These are phyloP conservation scores for Barnardius zonarius DNA, from an alignment of 2,113 vertebrate species.

Conservation along the genomic window DNA sequence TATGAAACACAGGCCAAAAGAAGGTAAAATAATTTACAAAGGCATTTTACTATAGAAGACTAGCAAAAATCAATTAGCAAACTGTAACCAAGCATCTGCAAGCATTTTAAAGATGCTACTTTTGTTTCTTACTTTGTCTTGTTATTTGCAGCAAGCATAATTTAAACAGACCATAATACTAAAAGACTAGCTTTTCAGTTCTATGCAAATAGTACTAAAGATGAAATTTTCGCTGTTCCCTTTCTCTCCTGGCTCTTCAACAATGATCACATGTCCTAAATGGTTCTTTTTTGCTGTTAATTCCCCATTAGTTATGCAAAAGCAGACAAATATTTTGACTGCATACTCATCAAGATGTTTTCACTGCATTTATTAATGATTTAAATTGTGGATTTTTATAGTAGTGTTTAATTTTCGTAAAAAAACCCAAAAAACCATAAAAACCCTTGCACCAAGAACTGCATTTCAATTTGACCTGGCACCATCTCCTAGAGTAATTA, in stretches of 20 bases:
- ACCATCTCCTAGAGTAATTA: not conserved
- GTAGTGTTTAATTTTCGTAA: not conserved
- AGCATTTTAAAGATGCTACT: not conserved
- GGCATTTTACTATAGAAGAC: not conserved
- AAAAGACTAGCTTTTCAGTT: not conserved
- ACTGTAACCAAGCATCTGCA: not conserved
- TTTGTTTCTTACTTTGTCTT: not conserved
- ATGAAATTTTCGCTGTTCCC: not conserved
- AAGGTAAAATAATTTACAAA: not conserved
- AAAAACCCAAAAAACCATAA: not conserved
- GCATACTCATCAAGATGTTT: not conserved
- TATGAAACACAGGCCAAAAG: not conserved
- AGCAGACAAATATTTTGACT: not conserved
- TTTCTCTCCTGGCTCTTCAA: not conserved
- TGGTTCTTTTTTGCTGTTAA: not conserved
- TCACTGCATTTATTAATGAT: not conserved
- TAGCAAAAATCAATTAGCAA: not conserved
- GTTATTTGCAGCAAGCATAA: not conserved
- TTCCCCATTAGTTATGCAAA: not conserved
- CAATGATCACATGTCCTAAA: not conserved
- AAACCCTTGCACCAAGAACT: not conserved
- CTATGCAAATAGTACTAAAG: not conserved
- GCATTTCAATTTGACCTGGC: not conserved
- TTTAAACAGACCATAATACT: not conserved
- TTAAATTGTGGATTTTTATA: not conserved